Percentiles rank a stretch among this genome's conserved stretches.
Evolutionary conservation across 2,113 vertebrate species (phyloP).

Genomic region (Chloroceryle aenea): DNA sequence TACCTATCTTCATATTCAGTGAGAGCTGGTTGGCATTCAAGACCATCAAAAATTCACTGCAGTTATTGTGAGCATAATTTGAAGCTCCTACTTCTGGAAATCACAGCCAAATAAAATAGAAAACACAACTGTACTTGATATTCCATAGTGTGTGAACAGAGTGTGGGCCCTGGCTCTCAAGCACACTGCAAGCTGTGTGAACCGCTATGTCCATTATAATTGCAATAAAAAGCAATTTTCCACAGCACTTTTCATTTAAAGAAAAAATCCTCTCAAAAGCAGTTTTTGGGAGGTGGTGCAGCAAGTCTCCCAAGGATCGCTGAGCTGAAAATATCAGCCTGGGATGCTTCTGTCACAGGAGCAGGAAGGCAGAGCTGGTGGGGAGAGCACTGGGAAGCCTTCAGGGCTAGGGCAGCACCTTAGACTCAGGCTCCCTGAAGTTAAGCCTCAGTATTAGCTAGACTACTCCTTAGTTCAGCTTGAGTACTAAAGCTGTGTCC

Average conservation of each 20-base stretch:
- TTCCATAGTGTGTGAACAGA: neutral
- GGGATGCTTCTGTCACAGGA: neutral
- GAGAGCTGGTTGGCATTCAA: neutral
- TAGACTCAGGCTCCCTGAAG: neutral
- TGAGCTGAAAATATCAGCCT: neutral
- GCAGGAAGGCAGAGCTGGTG: neutral
- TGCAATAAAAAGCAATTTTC: constrained; percentile 5
- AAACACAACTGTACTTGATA: neutral
- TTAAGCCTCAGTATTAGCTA: neutral
- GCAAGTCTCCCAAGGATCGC: neutral
- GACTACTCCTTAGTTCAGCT: neutral
- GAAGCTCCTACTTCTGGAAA: constrained; percentile 4
- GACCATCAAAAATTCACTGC: neutral
- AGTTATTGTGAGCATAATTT: neutral
- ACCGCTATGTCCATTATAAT: neutral
- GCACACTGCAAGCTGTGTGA: neutral
- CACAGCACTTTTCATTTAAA: neutral
- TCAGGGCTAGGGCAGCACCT: neutral
- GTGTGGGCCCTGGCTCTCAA: neutral
- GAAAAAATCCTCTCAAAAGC: neutral
- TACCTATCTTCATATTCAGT: neutral
- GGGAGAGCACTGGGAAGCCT: neutral
- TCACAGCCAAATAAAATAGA: neutral
- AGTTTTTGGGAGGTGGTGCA: accelerated
- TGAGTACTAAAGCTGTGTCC: neutral